These are phyloP conservation scores for Tamandua tetradactyla DNA, from an alignment of 2,797 vertebrate species.

Conservation along the genomic window DNA sequence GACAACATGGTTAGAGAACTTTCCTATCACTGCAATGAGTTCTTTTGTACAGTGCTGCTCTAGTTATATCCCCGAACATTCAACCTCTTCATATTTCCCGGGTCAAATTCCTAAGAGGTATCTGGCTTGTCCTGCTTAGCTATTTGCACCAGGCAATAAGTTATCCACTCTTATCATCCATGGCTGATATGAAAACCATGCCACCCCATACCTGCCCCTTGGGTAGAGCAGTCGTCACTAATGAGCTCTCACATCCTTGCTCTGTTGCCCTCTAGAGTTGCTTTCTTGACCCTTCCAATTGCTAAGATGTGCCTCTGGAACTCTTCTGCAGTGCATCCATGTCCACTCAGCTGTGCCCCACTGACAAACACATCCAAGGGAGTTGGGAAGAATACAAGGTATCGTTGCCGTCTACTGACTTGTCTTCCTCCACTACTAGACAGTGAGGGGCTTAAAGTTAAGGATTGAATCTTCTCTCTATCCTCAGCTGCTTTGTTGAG, in stretches of 20 bases:
- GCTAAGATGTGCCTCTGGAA: neutral
- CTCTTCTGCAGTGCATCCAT: neutral
- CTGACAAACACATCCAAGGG: neutral
- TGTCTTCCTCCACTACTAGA: neutral
- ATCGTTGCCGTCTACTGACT: neutral
- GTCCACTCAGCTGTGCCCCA: neutral
- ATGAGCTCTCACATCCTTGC: too few species aligned
- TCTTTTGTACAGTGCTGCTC: fast-evolving
- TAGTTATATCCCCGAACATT: too few species aligned
- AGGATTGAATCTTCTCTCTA: neutral
- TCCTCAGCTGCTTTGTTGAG: neutral
- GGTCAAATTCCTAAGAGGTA: neutral
- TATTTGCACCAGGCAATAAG: neutral
- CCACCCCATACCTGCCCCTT: neutral
- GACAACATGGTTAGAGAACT: fast-evolving
- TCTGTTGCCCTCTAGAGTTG: neutral
- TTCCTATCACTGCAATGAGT: neutral
- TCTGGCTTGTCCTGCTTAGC: neutral
- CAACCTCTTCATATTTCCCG: neutral
- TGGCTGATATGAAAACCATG: neutral
- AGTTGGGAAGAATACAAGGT: neutral
- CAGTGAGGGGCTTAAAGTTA: neutral
- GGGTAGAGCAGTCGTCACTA: neutral
- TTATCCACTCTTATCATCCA: neutral
- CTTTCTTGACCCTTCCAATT: neutral